Evolutionary conservation across 2,888 invertebrate genomes (phyloP), one percentile per base, ranked within the genome.

Genomic region (Phengaris alcon): DNA sequence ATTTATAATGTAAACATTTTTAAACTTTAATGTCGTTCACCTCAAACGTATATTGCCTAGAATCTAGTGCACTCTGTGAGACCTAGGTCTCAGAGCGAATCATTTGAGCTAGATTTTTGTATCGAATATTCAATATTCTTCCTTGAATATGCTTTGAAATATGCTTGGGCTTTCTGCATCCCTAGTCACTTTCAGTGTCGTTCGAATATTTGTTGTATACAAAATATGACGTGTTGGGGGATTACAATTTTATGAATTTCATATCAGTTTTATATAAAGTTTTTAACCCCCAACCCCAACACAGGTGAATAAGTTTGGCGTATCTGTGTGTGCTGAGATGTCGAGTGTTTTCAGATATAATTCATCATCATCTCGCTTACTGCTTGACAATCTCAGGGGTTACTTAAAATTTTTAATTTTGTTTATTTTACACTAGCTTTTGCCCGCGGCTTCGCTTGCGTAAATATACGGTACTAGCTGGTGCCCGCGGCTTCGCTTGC

Each of bases 1-100:
- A 64, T 64, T 64, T 35, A 44, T 13, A 44, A 44, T 64, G 64
- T 64, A 35, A 64, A 64, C 15, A 64, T 44, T 64, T 44, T 15
- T 44, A 44, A 35, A 64, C 35, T 64, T 64, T 64, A 64, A 64
- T 35, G 44, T 22, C 10, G 10, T 10, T 64, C 64, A 64, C 64
- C 64, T 64, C 64, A 64, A 64, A 64, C 12, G 44, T 64, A 35
- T 64, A 64, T 64, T 64, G 13, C 64, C 64, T 64, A 44, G 64
- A 64, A 64, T 64, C 64, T 44, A 64, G 64, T 64, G 35, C 64
- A 64, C 59, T 64, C 59, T 35, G 35, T 4, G 59, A 6, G 35
- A 64, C 64, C 64, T 44, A 13, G 35, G 64, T 35, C 64, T 64
- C 35, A 64, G 35, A 10, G 13, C 64, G 35, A 35, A 13, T 12